A percentile compares a stretch with the other conserved stretches of the same genome.
These are phyloP conservation scores for Cladorhizidae sp. DNA, from an alignment of 37 sponge, comb jelly and placozoan genomes.

Conservation along the genomic window DNA sequence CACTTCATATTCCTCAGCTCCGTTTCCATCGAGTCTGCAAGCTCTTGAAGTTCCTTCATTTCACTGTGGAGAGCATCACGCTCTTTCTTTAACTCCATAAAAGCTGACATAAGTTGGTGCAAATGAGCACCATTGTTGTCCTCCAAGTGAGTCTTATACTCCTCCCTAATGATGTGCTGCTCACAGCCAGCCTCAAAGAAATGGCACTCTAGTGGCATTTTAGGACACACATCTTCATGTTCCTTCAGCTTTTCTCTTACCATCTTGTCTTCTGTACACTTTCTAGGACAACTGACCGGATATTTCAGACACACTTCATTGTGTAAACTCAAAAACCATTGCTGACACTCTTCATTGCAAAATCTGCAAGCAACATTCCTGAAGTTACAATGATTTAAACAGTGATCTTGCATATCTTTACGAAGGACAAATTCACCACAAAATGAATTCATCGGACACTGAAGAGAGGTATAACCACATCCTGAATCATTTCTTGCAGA, in stretches of 20 bases:
- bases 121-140: background rate
- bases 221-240: conserved; percentile 23
- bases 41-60: too few relatives aligned
- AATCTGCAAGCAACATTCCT: background rate
- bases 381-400: background rate
- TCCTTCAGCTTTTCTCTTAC: conserved; percentile 12
- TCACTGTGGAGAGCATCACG: too few relatives aligned
- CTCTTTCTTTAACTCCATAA: too few relatives aligned
- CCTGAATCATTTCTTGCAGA: background rate
- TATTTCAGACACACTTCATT: conserved; percentile 17
- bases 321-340: conserved; percentile 1
- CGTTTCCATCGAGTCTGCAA: too few relatives aligned
- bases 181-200: conserved; percentile 40
- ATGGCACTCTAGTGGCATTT: conserved; percentile 18
- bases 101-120: too few relatives aligned
- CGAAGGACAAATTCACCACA: background rate
- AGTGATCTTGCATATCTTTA: background rate
- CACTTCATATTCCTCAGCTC: too few relatives aligned
- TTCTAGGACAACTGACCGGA: conserved; percentile 39
- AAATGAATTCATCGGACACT: background rate
- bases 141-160: conserved; percentile 4
- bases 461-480: background rate
- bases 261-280: conserved; percentile 12
- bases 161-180: background rate
- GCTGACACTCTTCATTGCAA: background rate